Base-by-base conservation (phyloP, 1,140 invertebrate genomes). In the Antheraea mylitta region DNA sequence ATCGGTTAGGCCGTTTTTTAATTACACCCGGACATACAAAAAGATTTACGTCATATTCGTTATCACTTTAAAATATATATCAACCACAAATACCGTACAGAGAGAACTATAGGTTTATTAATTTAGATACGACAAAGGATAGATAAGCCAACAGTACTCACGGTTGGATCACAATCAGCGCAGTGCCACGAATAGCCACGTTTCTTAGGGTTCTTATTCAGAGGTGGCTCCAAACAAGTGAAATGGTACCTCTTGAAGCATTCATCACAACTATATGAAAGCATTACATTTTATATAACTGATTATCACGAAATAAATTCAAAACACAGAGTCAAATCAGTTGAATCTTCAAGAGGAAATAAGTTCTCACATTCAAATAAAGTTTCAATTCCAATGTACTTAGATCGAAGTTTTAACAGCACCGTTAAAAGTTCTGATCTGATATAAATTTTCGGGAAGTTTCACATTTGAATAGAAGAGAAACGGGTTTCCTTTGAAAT, bases 141-240 rank as follows among this genome's bases (percentile, higher is more conserved):
- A 30, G 22, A 30, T 30, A 30, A 30, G 22, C 22, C 1, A 30
- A 4, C 7, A 18, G 18, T 11, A 38, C 94, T 94, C 92, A 96
- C 97, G 78, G 97, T 97, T 65, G 97, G 96, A 94, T 98, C 97
- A 94, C 98, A 99, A 86, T 98, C 97, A 62, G 97, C 97, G 93
- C 98, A 99, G 89, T 98, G 97, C 98, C 98, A 99, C 7, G 97
- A 97, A 89, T 98, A 99, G 53, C 98, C 98, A 68, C 97, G 94
- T 73, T 96, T 95, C 93, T 99, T 99, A 3, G 98, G 98, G 60
- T 97, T 97, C 88, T 98, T 98, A 89, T 98, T 98, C 0, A 98
- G 93, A 3, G 98, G 98, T 53, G 98, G 98, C 89, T 98, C 96
- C 68, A 99, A 92, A 90, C 98, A 99, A 37, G 94, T 94, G 86